These are phyloP conservation scores for Pipra filicauda DNA, from an alignment of 2,113 vertebrate genomes.

Conservation along the genomic window DNA sequence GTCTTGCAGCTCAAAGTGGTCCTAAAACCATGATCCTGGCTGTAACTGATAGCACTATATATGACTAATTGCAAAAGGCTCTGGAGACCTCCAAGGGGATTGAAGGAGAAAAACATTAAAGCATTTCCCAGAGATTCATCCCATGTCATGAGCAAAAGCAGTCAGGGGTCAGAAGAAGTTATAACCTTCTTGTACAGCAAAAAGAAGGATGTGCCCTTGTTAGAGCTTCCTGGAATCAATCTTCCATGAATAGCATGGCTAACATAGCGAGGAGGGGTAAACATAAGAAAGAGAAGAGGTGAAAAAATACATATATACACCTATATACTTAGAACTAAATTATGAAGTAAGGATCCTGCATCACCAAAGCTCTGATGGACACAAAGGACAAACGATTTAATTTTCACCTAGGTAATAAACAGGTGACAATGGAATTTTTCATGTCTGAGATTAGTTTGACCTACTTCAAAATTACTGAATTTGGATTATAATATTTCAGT, in stretches of 20 bases:
- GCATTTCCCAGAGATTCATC: constrained; percentile 5
- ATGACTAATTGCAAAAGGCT: constrained; percentile 2
- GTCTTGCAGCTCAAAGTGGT: background rate
- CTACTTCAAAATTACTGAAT: background rate
- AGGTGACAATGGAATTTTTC: background rate
- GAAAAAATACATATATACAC: background rate
- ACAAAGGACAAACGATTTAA: background rate
- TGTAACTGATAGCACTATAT: background rate
- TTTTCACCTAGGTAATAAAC: background rate
- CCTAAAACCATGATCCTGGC: background rate
- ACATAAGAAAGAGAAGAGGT: background rate
- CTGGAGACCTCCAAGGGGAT: background rate
- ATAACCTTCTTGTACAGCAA: background rate
- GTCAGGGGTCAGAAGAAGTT: constrained; percentile 16
- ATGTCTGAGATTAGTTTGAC: background rate
- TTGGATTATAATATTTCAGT: background rate
- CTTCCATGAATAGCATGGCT: background rate
- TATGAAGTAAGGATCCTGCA: background rate
- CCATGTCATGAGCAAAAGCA: background rate
- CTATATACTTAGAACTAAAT: background rate
- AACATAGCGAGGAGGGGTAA: background rate
- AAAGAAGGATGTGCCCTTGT: background rate
- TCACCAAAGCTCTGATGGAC: background rate
- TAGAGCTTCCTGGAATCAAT: constrained; percentile 43
- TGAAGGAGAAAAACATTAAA: constrained; percentile 28